Percentiles rank a stretch among this genome's conserved stretches.
phyloP scores from a whole-genome alignment of 2,888 invertebrate species.

The Papilio demoleus region DNA sequence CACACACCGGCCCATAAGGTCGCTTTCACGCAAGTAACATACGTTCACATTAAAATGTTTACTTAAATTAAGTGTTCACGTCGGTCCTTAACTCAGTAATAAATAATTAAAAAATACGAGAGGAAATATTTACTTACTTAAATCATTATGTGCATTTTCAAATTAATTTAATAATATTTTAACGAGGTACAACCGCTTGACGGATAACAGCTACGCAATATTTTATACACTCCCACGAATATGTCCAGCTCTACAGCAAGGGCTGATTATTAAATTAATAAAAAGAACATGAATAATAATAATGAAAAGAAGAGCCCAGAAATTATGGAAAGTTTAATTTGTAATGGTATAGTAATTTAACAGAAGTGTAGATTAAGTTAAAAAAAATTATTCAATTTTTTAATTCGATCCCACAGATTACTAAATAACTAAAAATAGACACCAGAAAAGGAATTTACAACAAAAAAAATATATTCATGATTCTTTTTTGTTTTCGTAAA shows the following conservation, averaged over 20 bases:
- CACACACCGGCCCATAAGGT: slow-evolving; percentile 42
- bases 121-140: slow-evolving; percentile 27
- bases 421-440: no score
- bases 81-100: slow-evolving; percentile 25
- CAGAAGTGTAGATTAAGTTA: no score
- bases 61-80: slow-evolving; percentile 35
- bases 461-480: no score
- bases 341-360: no score
- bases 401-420: no score
- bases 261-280: no score
- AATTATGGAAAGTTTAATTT: background rate
- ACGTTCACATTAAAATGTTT: slow-evolving; percentile 37
- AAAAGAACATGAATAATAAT: background rate
- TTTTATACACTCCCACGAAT: background rate
- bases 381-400: no score
- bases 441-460: no score
- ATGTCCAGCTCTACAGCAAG: no score
- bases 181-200: slow-evolving; percentile 14
- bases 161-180: slow-evolving; percentile 13
- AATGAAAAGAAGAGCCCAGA: background rate
- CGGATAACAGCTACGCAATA: slow-evolving; percentile 2
- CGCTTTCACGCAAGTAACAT: slow-evolving; percentile 38
- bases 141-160: slow-evolving; percentile 31
- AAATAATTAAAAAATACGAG: slow-evolving; percentile 37
- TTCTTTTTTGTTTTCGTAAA: slow-evolving; percentile 2